Evolutionary conservation across 1,140 invertebrate species (phyloP).

Genomic region (Macrostomum lignano): DNA sequence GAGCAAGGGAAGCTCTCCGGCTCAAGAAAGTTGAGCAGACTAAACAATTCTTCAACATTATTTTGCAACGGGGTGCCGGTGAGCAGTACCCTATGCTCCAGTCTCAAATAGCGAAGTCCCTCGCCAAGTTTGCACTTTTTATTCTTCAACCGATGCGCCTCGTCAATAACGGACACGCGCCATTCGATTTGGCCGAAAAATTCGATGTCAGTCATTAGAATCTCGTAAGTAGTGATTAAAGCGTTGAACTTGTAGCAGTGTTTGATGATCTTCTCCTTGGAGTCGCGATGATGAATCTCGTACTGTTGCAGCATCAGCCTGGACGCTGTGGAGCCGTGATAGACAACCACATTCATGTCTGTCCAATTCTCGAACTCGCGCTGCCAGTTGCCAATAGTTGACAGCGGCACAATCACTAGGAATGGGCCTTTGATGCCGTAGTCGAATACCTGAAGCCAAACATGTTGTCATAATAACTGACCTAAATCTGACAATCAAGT

Average conservation of each 20-base stretch:
- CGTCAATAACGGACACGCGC: conserved; percentile 85
- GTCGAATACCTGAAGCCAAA: conserved; percentile 58
- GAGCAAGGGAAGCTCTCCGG: conserved; percentile 58
- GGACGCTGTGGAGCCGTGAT: conserved; percentile 63
- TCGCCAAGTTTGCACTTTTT: conserved; percentile 92
- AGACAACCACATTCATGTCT: conserved; percentile 89
- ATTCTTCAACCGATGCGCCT: conserved; percentile 94
- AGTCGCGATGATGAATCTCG: conserved; percentile 82
- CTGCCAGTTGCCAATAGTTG: conserved; percentile 99
- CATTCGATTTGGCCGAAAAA: conserved; percentile 75
- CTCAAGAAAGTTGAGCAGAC: conserved; percentile 86
- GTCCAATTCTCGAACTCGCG: conserved; percentile 98
- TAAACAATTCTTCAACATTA: conserved; percentile 84
- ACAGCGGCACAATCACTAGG: conserved; percentile 87
- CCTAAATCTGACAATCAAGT: too few species aligned
- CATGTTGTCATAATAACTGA: too few species aligned
- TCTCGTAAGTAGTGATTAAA: conserved; percentile 92
- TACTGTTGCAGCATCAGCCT: conserved; percentile 92
- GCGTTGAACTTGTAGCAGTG: conserved; percentile 78
- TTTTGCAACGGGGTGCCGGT: conserved; percentile 96
- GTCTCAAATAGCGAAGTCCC: conserved; percentile 58
- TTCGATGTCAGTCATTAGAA: conserved; percentile 68
- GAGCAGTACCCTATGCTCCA: conserved; percentile 75
- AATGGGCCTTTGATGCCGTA: conserved; percentile 86
- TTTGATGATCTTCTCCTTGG: conserved; percentile 61